Evolutionary conservation across 2,888 invertebrate species (phyloP).

Genomic region (Melikaiella ostensackeni): DNA sequence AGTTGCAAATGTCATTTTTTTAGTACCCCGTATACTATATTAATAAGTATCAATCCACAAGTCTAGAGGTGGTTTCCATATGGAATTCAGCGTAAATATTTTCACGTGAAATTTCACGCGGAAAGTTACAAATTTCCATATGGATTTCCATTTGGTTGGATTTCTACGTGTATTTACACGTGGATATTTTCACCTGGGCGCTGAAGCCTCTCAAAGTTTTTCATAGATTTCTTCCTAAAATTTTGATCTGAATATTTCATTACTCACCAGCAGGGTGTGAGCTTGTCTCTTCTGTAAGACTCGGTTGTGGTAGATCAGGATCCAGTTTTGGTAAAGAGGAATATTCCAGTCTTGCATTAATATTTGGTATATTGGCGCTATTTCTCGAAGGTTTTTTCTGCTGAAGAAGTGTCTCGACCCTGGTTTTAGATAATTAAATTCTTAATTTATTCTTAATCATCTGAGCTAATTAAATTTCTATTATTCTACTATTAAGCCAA

Average conservation of each 20-base stretch:
- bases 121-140: too few relatives aligned
- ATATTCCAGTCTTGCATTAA: constrained; percentile 76
- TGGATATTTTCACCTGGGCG: too few relatives aligned
- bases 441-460: not conserved
- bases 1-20: too few relatives aligned
- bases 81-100: too few relatives aligned
- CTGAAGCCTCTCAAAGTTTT: not conserved
- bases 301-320: constrained; percentile 71
- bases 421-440: constrained; percentile 53
- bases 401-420: constrained; percentile 76
- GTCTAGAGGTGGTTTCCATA: too few relatives aligned
- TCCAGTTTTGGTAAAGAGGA: constrained; percentile 75
- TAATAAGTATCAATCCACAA: too few relatives aligned
- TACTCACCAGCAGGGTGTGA: constrained; percentile 65
- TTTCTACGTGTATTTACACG: too few relatives aligned
- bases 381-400: constrained; percentile 72
- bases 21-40: too few relatives aligned
- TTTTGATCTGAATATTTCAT: not conserved
- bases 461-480: not conserved
- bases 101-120: too few relatives aligned
- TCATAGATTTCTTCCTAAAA: not conserved
- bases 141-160: too few relatives aligned
- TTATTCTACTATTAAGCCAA: too few relatives aligned
- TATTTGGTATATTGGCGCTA: constrained; percentile 70
- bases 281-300: constrained; percentile 58